Evolutionary conservation across 1,140 invertebrate genomes (phyloP).

Genomic region (Diabrotica undecimpunctata): DNA sequence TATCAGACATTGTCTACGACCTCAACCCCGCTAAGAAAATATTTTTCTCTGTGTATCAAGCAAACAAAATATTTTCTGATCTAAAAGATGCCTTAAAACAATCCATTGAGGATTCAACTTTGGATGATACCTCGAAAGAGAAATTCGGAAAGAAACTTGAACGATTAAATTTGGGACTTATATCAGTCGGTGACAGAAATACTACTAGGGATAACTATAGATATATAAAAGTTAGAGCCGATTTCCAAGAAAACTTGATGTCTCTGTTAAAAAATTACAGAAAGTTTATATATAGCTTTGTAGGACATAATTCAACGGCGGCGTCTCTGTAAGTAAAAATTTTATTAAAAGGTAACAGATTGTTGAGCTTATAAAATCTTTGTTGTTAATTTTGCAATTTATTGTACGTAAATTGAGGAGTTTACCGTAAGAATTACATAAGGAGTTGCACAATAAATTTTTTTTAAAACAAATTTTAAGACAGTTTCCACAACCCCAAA

Average conservation of each 20-base stretch:
- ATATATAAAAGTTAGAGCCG: background rate
- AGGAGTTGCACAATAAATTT: no score
- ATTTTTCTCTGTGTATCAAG: background rate
- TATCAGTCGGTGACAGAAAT: background rate
- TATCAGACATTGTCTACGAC: background rate
- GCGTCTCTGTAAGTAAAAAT: conserved; percentile 1
- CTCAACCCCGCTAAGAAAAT: background rate
- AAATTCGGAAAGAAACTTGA: background rate
- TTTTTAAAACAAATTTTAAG: no score
- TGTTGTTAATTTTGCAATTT: no score
- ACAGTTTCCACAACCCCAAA: no score
- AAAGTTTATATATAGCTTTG: background rate
- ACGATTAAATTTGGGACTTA: conserved; percentile 5
- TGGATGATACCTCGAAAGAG: conserved; percentile 3
- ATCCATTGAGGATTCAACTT: background rate
- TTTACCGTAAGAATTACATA: no score
- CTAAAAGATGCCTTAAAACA: background rate
- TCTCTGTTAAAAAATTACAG: conserved; percentile 7
- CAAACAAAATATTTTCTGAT: conserved; percentile 3
- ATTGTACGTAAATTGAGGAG: no score
- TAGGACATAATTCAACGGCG: background rate
- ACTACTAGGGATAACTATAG: background rate
- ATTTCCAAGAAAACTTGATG: background rate
- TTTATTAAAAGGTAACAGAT: no score
- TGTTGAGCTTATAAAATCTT: no score